Evolutionary conservation across 1,140 invertebrate genomes (phyloP).

Genomic region (Sitobion miscanthi): DNA sequence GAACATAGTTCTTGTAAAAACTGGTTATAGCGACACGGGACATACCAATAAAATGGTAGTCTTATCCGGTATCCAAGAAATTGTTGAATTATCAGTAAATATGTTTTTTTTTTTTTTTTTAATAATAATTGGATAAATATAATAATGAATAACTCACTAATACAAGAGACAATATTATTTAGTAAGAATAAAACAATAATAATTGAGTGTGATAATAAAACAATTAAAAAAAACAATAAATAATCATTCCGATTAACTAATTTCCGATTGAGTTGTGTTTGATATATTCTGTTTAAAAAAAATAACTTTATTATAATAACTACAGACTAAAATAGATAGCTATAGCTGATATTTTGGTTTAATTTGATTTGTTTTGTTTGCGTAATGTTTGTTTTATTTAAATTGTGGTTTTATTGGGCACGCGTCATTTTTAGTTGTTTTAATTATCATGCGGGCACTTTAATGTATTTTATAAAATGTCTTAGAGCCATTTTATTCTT

Average conservation of each 20-base stretch:
- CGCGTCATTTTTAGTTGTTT: not conserved
- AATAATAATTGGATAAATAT: no score
- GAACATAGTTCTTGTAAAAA: not conserved
- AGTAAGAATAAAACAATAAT: no score
- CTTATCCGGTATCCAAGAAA: not conserved
- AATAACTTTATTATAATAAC: not conserved
- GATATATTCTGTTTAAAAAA: not conserved
- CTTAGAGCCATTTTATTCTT: constrained; percentile 7
- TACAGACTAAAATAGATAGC: no score
- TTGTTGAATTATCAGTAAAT: not conserved
- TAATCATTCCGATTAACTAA: no score
- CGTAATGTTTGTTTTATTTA: not conserved
- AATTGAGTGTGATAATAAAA: no score
- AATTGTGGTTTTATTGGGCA: not conserved
- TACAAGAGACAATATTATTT: no score
- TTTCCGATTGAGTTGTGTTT: no score
- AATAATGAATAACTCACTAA: no score
- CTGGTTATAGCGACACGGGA: not conserved
- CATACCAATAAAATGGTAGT: not conserved
- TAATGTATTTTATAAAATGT: not conserved
- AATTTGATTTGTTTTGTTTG: not conserved
- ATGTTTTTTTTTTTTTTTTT: no score
- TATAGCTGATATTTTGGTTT: not conserved
- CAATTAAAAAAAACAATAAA: no score
- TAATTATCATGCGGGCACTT: not conserved